These are phyloP conservation scores for Matsumyia berberina DNA, from an alignment of 2,888 invertebrate genomes.

Conservation along the genomic window DNA sequence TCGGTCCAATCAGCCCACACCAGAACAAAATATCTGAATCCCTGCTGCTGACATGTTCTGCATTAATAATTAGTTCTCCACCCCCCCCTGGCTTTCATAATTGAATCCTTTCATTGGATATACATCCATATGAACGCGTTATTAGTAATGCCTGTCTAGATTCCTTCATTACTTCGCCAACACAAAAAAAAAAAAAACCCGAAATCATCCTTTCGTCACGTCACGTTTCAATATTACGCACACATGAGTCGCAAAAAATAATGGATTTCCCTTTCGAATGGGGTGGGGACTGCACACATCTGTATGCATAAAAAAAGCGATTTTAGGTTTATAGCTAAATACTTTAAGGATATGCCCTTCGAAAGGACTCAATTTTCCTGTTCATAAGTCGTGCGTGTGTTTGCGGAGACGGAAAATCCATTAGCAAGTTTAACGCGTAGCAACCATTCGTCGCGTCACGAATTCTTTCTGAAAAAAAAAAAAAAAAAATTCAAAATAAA, in stretches of 20 bases:
- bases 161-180: neutral
- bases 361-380: neutral
- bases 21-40: neutral
- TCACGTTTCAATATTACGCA: constrained; percentile 26
- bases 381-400: neutral
- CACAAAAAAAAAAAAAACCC: neutral
- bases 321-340: constrained; percentile 4
- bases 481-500: neutral
- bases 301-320: neutral
- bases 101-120: constrained; percentile 10
- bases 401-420: neutral
- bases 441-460: neutral
- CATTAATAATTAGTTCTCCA: constrained; percentile 10
- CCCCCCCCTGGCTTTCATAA: neutral
- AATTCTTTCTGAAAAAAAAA: too few relatives aligned
- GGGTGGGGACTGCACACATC: too few relatives aligned
- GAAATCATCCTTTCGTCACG: neutral
- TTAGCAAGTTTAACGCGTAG: neutral
- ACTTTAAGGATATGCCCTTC: neutral
- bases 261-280: constrained; percentile 1
- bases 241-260: constrained; percentile 27
- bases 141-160: neutral
- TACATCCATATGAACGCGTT: neutral
- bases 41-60: constrained; percentile 1
- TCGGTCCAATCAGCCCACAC: neutral